These are phyloP conservation scores for Elegia similella DNA, from an alignment of 2,888 invertebrate genomes.

Conservation along the genomic window DNA sequence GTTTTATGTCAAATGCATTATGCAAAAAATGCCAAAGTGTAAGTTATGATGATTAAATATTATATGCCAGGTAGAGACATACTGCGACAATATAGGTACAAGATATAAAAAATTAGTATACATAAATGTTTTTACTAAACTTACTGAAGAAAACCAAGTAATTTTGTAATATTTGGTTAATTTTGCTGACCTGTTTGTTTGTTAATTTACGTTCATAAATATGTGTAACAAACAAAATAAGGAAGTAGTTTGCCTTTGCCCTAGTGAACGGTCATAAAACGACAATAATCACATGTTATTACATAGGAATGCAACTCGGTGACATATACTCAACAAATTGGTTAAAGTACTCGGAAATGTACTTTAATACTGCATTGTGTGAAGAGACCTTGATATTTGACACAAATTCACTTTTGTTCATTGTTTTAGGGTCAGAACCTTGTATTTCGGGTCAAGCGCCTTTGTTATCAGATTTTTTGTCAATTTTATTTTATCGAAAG, in stretches of 20 bases:
- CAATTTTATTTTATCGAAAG: background rate
- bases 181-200: too few relatives aligned
- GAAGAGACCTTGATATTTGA: slow-evolving; percentile 42
- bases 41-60: too few relatives aligned
- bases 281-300: slow-evolving; percentile 8
- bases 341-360: slow-evolving; percentile 12
- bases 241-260: background rate
- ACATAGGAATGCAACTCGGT: slow-evolving; percentile 6
- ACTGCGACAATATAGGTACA: too few relatives aligned
- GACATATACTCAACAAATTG: slow-evolving; percentile 14
- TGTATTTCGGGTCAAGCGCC: slow-evolving; percentile 20
- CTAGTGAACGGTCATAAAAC: slow-evolving; percentile 4
- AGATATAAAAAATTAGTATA: too few relatives aligned
- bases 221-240: slow-evolving; percentile 1
- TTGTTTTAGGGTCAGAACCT: slow-evolving; percentile 32
- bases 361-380: background rate
- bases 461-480: background rate
- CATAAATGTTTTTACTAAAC: too few relatives aligned
- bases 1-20: too few relatives aligned
- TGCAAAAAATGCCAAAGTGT: too few relatives aligned
- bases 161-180: too few relatives aligned
- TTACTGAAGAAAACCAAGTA: too few relatives aligned
- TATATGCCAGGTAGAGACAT: too few relatives aligned
- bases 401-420: slow-evolving; percentile 31
- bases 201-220: background rate